Evolutionary conservation across 2,888 invertebrate species (phyloP), one percentile per base, ranked within the genome.

Genomic region (Conchocele bisecta): DNA sequence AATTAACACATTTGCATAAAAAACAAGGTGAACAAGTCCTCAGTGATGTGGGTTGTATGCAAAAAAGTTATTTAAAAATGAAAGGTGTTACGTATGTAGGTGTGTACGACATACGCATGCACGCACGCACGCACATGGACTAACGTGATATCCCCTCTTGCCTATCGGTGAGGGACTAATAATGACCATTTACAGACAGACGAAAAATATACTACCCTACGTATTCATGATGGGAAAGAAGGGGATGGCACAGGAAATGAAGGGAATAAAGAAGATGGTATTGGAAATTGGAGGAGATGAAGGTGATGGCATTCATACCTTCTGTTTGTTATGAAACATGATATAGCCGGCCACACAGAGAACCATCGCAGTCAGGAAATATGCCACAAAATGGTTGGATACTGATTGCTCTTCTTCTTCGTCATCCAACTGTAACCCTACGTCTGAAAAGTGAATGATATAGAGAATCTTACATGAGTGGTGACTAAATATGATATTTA

Each of bases 251-350:
- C 17, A 41, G 22, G 22, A 41, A 41, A 41, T 41, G 22, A 17
- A 41, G 11, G 11, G 41, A 6, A 17, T n/a, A 35, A 35, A 35
- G n/a, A 11, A 35, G 37, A 35, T 35, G 37, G 11, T n/a, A 35
- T 35, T 35, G 37, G 11, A 35, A 35, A 35, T n/a, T n/a, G n/a
- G n/a, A n/a, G 37, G n/a, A 35, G 37, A 35, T 17, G 22, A 4
- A 20, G 41, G 41, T 41, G 41, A 41, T 20, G 6, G 22, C 22
- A 22, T 4, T n/a, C 66, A 79, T 87, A 93, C 93, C 92, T 93
- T 95, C 84, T 94, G 93, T 86, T 94, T 94, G 86, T 95, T 95
- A 84, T 93, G 93, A 85, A 92, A 92, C 22, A 93, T 92, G 15
- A 95, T 91, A 85, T 95, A 95, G 46, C 93, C 93, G 48, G 93